Conservation (phyloP, 2,113 vertebrate genomes). For the Pterophyllum scalare region DNA sequence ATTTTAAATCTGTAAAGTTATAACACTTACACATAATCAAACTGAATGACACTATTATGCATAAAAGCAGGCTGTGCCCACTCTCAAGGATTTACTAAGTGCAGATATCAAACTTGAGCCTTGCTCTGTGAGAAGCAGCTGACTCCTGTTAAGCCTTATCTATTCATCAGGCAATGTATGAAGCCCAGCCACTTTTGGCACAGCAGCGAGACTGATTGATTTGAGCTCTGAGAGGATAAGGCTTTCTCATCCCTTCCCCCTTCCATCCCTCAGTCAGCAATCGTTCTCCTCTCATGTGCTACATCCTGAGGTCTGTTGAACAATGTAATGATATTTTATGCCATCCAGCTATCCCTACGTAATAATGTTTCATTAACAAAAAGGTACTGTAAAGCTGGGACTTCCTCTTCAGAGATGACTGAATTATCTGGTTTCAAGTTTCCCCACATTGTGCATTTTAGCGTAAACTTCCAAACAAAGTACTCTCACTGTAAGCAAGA, state of each 20-base stretch:
- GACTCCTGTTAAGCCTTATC: slow-evolving; percentile 60
- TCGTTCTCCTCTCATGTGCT: slow-evolving; percentile 17
- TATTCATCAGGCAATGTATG: slow-evolving; percentile 56
- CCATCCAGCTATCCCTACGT: neutral
- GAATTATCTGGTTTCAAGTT: neutral
- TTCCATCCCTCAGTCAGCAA: slow-evolving; percentile 1
- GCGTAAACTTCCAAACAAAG: neutral
- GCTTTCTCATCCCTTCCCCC: slow-evolving; percentile 31
- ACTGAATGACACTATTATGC: neutral
- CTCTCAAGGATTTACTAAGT: neutral
- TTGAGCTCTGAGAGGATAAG: slow-evolving; percentile 55
- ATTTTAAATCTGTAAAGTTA: neutral
- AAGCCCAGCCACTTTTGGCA: slow-evolving; percentile 39
- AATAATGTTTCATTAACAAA: neutral
- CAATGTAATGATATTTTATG: slow-evolving; percentile 18
- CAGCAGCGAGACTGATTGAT: slow-evolving; percentile 63
- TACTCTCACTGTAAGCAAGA: neutral
- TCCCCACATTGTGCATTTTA: neutral
- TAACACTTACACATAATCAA: neutral
- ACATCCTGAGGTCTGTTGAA: slow-evolving; percentile 18
- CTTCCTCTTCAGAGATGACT: neutral
- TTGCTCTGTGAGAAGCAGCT: slow-evolving; percentile 44
- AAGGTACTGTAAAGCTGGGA: neutral
- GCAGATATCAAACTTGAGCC: slow-evolving; percentile 31
- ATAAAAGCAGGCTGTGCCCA: neutral